Evolutionary conservation across 2,113 vertebrate genomes (phyloP).

Genomic region (Nycticorax nycticorax): DNA sequence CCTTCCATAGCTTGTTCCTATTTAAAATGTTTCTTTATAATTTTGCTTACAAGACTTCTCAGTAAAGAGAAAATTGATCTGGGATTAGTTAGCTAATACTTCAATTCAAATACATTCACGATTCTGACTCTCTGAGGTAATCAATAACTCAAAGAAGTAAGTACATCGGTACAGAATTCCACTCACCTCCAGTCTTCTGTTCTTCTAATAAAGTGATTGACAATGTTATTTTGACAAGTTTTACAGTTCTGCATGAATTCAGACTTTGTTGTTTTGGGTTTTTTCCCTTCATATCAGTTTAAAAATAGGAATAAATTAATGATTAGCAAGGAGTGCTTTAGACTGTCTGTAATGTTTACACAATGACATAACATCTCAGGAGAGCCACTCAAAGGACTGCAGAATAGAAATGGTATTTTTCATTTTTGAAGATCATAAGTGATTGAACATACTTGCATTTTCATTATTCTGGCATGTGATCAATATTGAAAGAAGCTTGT

Average conservation of each 20-base stretch:
- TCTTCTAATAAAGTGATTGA: neutral
- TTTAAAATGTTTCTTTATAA: neutral
- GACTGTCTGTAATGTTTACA: neutral
- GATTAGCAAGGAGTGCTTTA: constrained; percentile 54
- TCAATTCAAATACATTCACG: neutral
- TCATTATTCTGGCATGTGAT: neutral
- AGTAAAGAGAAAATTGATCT: neutral
- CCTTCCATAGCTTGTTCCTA: neutral
- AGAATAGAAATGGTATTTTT: neutral
- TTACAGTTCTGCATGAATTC: neutral
- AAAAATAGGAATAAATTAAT: constrained; percentile 64
- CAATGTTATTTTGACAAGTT: neutral
- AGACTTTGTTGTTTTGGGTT: neutral
- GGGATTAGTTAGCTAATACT: neutral
- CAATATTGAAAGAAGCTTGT: neutral
- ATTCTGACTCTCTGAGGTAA: neutral
- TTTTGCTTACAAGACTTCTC: neutral
- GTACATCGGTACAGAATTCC: neutral
- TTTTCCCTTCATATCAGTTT: neutral
- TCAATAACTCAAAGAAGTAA: neutral
- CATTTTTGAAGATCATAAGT: neutral
- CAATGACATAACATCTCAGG: neutral
- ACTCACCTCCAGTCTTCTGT: neutral
- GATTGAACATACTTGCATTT: neutral
- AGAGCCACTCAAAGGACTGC: neutral